These are phyloP conservation scores for Rutpela maculata DNA, from an alignment of 2,888 invertebrate species.

Conservation along the genomic window DNA sequence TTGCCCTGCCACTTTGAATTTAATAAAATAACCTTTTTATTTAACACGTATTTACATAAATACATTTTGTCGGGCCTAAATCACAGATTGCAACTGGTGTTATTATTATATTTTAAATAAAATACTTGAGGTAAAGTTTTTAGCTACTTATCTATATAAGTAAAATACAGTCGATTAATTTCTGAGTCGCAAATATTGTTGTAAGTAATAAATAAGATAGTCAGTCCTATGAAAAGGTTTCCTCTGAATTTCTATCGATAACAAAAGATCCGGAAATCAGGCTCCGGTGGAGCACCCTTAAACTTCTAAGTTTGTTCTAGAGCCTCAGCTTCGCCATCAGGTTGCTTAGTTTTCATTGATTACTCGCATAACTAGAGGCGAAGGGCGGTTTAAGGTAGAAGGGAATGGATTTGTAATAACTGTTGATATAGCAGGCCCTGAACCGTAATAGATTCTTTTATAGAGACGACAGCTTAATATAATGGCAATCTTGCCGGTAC, in stretches of 20 bases:
- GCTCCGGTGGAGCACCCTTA: neutral
- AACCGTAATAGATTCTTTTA: conserved; percentile 3
- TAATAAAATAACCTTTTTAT: neutral
- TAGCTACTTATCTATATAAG: conserved; percentile 6
- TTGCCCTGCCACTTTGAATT: neutral
- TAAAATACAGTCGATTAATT: conserved; percentile 8
- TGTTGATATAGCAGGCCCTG: neutral
- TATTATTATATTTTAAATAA: neutral
- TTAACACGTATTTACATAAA: neutral
- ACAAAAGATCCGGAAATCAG: conserved; percentile 2
- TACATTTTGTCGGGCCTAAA: neutral
- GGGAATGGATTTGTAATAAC: neutral
- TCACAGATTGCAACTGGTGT: neutral
- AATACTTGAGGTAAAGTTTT: conserved; percentile 1
- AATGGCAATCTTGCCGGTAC: conserved; percentile 8
- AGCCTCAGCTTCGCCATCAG: neutral
- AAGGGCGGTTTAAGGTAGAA: neutral
- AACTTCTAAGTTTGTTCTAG: conserved; percentile 7
- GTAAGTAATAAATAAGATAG: conserved; percentile 17
- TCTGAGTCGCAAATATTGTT: neutral
- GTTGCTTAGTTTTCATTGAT: conserved; percentile 2
- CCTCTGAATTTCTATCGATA: neutral
- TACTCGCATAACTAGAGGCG: conserved; percentile 1
- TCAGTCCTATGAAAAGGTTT: neutral
- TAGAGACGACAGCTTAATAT: neutral